Evolutionary conservation across 2,888 invertebrate species (phyloP), one percentile per base, ranked within the genome.

Genomic region (Sussaba pulchella): DNA sequence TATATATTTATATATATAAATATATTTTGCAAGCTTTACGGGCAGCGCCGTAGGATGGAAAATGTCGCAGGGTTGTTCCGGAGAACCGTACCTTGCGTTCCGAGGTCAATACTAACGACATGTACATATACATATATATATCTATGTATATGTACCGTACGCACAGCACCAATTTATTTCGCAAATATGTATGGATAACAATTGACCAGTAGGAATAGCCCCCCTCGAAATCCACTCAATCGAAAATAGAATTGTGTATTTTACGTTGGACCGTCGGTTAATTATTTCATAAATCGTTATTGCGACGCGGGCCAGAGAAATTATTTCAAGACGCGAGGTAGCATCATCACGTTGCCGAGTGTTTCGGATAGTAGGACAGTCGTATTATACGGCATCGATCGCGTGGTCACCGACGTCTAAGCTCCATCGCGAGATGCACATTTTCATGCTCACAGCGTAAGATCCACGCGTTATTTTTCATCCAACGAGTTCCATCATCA

Each of bases 381-480:
- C 12, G 50, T 59, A 1, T 26, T 21, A 71, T 69, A 70, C 59
- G 70, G 66, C 75, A 75, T 80, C 75, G 74, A 80, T 74, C 74
- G 59, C 47, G 52, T 14, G 36, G 70, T 75, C 17, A 66, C 59
- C 39, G 26, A 21, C 59, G 10, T 31, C n/a, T n/a, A n/a, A 36
- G 19, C 57, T 39, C 41, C 24, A 64, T 57, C 61, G 72, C 52
- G 61, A 66, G 57, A 66, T 67, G 57, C 74, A 24, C 73, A 63
- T 71, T 75, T 50, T 61, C 63, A 64, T 70, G 45, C 39, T 69
- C 52, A 59, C 10, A 67, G 26, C 26, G 52, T 54, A 14, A 24
- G 14, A 1, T 4, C n/a, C 26, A n/a, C n/a, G 24, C 26, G 12
- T n/a, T 19, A n/a, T n/a, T n/a, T 21, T 6, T 26, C 8, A 26